A percentile compares a stretch with the other conserved stretches of the same genome.
These are phyloP conservation scores for Trichogramma pretiosum DNA, from an alignment of 1,140 invertebrate species.

Conservation along the genomic window DNA sequence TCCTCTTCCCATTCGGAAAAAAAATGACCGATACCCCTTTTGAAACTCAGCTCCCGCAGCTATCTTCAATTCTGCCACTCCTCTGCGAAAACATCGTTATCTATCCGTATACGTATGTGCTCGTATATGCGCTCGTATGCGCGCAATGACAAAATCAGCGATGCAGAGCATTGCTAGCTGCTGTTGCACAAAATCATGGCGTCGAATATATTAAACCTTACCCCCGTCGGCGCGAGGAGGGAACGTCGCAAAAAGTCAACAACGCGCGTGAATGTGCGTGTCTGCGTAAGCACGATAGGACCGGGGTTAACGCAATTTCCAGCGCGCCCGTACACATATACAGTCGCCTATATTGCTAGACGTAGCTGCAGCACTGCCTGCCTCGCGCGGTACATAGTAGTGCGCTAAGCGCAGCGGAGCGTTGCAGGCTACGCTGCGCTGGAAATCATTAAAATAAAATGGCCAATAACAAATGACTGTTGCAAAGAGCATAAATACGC, in stretches of 20 bases:
- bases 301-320: no score
- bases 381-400: no score
- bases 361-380: no score
- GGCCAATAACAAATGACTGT: slow-evolving; percentile 48
- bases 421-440: slow-evolving; percentile 2
- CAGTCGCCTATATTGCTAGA: no score
- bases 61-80: not conserved
- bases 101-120: no score
- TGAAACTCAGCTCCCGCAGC: not conserved
- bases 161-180: not conserved
- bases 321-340: no score
- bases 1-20: not conserved
- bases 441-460: slow-evolving; percentile 50
- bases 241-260: not conserved
- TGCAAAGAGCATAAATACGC: slow-evolving; percentile 42
- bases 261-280: not conserved
- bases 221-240: slow-evolving; percentile 1
- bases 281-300: no score
- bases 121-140: not conserved
- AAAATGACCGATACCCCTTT: not conserved
- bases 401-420: slow-evolving; percentile 33
- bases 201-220: slow-evolving; percentile 9
- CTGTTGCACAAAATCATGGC: not conserved
- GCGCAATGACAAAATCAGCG: slow-evolving; percentile 10
- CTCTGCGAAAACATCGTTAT: slow-evolving; percentile 11